Evolutionary conservation across 1,140 invertebrate species (phyloP), one percentile per base, ranked within the genome.

Genomic region (Augochlora pura): DNA sequence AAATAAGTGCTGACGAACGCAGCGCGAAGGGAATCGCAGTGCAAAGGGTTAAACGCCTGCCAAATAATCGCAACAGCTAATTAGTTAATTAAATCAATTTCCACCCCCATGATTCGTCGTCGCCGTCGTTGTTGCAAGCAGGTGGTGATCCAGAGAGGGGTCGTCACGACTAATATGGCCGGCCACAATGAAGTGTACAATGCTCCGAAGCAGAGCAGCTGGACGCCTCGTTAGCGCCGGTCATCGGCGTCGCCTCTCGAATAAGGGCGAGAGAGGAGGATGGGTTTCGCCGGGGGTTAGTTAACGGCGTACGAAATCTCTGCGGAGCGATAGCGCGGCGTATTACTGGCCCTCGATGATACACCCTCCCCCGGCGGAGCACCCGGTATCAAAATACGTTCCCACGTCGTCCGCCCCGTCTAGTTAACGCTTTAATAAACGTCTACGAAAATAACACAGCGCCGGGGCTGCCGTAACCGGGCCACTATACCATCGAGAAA

Each of bases 261-360:
- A 64, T 32, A 38, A 73, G 60, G 16, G 12, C 38, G 38, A 32
- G 18, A 23, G 52, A 14, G 16, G 1, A 2, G 38, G n/a, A n/a
- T n/a, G n/a, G n/a, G n/a, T n/a, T 3, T 25, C 12, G 25, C 21
- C n/a, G 5, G 42, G 42, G 60, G 27, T 52, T 52, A n/a, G 14
- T 64, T 49, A 64, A 73, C 12, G 60, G 16, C 27, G 16, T 38
- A 63, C 60, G 25, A 63, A 63, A 32, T 63, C 60, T 63, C 60
- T 63, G 25, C 16, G n/a, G n/a, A 42, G n/a, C 9, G 69, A 60
- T 27, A 42, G 16, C 3, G 6, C 8, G 21, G 12, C 21, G 42
- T 27, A 73, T 70, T 39, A 70, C 52, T 21, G 54, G 12, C 32
- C 46, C 18, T 38, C 18, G 32, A 39, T 60, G 65, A 52, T 42